A percentile compares a stretch with the other conserved stretches of the same genome.
These are phyloP conservation scores for Lipophrys pholis DNA, from an alignment of 2,113 vertebrate genomes.

Conservation along the genomic window DNA sequence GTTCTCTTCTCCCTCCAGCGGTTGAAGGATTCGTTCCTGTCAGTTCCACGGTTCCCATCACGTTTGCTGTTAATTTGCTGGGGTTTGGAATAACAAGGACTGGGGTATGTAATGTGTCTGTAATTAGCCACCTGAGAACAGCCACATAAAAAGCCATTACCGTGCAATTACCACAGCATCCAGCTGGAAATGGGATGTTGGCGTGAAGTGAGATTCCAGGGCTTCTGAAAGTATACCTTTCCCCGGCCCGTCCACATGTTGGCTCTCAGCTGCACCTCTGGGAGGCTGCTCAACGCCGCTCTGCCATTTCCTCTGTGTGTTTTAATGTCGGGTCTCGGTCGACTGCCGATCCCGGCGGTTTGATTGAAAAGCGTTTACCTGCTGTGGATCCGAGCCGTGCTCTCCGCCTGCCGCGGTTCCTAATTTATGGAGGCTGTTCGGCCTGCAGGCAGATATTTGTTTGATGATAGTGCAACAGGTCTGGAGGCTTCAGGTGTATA, in stretches of 20 bases:
- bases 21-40: constrained; percentile 59
- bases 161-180: constrained; percentile 81
- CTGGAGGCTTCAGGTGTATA: constrained; percentile 85
- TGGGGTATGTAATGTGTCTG: constrained; percentile 83
- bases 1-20: constrained; percentile 22
- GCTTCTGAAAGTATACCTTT: constrained; percentile 80
- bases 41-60: constrained; percentile 65
- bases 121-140: constrained; percentile 86
- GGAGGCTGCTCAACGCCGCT: constrained; percentile 20
- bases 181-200: constrained; percentile 80
- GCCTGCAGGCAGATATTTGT: constrained; percentile 84
- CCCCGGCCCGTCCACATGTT: constrained; percentile 51
- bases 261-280: constrained; percentile 42
- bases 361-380: no score
- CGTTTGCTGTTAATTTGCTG: constrained; percentile 80
- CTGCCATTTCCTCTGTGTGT: neutral
- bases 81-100: constrained; percentile 84
- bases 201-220: constrained; percentile 77
- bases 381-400: no score
- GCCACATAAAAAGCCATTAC: constrained; percentile 86
- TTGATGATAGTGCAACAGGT: constrained; percentile 84
- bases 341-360: no score
- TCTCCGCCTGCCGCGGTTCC: constrained; percentile 54
- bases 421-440: constrained; percentile 79
- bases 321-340: no score